Evolutionary conservation across 2,888 invertebrate species (phyloP).

Genomic region (Drosophila subsilvestris): DNA sequence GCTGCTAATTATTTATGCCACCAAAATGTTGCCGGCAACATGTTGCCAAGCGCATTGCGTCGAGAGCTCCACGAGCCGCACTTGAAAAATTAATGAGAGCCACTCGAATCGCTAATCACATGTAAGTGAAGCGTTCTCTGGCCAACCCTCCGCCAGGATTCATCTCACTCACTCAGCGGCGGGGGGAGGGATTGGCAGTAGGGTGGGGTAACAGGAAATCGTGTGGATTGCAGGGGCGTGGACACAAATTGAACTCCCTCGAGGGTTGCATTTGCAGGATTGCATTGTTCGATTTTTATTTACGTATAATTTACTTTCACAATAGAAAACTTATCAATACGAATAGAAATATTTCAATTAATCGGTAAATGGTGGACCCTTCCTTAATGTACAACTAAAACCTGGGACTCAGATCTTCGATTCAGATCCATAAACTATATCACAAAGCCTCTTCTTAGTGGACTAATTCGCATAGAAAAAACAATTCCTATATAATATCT

Average conservation of each 20-base stretch:
- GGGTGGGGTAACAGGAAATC: conserved; percentile 24
- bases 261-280: conserved; percentile 54
- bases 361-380: conserved; percentile 24
- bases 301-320: conserved; percentile 42
- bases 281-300: conserved; percentile 59
- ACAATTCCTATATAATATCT: conserved; percentile 38
- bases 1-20: conserved; percentile 32
- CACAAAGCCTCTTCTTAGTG: conserved; percentile 49
- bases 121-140: conserved; percentile 61
- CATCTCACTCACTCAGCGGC: conserved; percentile 3
- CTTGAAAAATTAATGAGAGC: conserved; percentile 74
- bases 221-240: conserved; percentile 47
- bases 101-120: conserved; percentile 75
- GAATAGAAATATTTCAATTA: conserved; percentile 40
- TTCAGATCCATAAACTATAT: conserved; percentile 59
- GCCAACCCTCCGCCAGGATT: conserved; percentile 43
- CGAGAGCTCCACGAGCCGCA: conserved; percentile 54
- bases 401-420: conserved; percentile 21
- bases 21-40: conserved; percentile 43
- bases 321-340: conserved; percentile 58
- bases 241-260: conserved; percentile 22
- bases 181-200: neutral
- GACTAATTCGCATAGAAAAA: conserved; percentile 33
- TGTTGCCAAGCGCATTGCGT: conserved; percentile 48
- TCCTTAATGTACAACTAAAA: conserved; percentile 24